Conservation (phyloP, 1,140 invertebrate genomes). For the Solen grandis region DNA sequence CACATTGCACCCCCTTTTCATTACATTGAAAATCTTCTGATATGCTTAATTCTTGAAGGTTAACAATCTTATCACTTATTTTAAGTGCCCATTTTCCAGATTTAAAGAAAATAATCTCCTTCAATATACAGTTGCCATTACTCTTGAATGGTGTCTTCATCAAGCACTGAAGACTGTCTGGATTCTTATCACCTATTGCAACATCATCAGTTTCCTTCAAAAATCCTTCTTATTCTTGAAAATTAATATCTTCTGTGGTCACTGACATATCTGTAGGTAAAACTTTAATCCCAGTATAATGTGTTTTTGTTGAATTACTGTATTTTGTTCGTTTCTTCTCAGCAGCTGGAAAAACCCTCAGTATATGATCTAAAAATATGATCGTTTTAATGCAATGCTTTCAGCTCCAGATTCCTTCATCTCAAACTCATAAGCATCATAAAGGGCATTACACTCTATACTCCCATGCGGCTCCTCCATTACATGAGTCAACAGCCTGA, state of each 20-base stretch:
- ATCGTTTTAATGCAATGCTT: background rate
- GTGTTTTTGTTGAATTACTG: background rate
- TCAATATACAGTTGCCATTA: constrained; percentile 3
- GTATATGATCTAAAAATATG: background rate
- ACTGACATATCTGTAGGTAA: background rate
- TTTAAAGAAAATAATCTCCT: background rate
- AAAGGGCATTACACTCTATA: background rate
- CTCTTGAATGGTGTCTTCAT: background rate
- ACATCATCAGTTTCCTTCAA: background rate
- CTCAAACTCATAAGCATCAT: constrained; percentile 1
- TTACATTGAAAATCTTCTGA: background rate
- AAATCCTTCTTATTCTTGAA: background rate
- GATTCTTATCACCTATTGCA: background rate
- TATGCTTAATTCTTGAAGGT: background rate
- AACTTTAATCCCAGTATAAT: background rate
- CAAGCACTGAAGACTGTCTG: background rate
- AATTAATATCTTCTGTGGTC: background rate
- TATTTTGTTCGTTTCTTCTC: background rate
- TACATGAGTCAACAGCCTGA: background rate
- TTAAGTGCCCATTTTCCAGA: background rate
- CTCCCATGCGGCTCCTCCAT: background rate
- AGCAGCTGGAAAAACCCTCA: background rate
- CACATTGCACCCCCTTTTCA: background rate
- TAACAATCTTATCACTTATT: background rate
- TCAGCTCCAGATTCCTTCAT: background rate